These are phyloP conservation scores for Yoshiicerus persimilis DNA, from an alignment of 1,140 invertebrate genomes.

Conservation along the genomic window DNA sequence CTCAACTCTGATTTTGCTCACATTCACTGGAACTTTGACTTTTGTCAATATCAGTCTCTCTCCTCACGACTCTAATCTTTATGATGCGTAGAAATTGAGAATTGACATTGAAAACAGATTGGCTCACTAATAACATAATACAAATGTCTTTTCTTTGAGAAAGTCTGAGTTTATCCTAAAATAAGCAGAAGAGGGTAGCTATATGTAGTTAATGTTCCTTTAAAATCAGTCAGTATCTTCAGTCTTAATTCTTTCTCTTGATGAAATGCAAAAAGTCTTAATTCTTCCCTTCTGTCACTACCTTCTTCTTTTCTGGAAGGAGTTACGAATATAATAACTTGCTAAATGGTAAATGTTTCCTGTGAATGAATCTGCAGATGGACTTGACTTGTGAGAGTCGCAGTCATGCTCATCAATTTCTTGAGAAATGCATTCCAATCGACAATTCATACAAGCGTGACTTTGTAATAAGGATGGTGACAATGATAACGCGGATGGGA, in stretches of 20 bases:
- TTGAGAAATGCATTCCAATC: not conserved
- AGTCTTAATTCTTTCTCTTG: conserved; percentile 1
- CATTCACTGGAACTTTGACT: not conserved
- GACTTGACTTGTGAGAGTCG: not conserved
- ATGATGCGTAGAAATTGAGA: too few species aligned
- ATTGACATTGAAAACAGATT: not conserved
- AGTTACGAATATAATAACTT: not conserved
- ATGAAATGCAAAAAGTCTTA: not conserved
- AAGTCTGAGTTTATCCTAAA: not conserved
- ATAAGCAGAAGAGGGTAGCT: too few species aligned
- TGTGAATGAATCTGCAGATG: not conserved
- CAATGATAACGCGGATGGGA: not conserved
- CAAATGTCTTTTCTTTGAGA: not conserved
- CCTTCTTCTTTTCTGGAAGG: not conserved
- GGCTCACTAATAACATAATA: not conserved
- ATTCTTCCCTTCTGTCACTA: not conserved
- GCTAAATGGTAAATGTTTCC: not conserved
- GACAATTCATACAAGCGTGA: not conserved
- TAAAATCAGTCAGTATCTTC: conserved; percentile 9
- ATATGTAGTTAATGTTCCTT: not conserved
- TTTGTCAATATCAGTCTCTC: not conserved
- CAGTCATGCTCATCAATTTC: not conserved
- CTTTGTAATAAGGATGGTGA: not conserved
- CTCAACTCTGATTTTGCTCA: not conserved
- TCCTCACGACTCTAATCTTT: not conserved